Evolutionary conservation across 2,113 vertebrate genomes (phyloP).

Genomic region (Candoia aspera): DNA sequence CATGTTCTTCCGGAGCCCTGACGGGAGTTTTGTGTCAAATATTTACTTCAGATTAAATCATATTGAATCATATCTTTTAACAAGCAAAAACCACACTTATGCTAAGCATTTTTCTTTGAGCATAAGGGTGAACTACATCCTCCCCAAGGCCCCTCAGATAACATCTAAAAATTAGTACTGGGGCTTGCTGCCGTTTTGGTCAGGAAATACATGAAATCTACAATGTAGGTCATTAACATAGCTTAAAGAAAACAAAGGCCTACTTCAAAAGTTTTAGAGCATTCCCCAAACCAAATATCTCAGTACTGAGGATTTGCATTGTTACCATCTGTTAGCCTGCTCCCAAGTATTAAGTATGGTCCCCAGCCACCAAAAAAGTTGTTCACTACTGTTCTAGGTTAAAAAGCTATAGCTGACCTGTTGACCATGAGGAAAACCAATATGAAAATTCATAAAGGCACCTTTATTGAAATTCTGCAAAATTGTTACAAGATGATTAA

Average conservation of each 20-base stretch:
- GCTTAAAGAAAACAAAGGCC: not conserved
- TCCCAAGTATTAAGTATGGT: not conserved
- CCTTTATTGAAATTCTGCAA: not conserved
- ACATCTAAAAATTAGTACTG: not conserved
- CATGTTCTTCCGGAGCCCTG: not conserved
- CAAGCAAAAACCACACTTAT: not conserved
- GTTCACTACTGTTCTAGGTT: not conserved
- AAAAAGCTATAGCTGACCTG: not conserved
- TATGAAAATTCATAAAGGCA: not conserved
- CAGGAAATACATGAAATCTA: not conserved
- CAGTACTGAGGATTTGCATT: not conserved
- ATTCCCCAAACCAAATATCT: not conserved
- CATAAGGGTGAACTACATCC: too few relatives aligned
- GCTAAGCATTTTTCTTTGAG: not conserved
- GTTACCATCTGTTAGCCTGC: not conserved
- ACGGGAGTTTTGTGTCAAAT: not conserved
- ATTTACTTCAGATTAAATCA: not conserved
- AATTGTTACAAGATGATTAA: not conserved
- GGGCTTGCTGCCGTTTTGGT: not conserved
- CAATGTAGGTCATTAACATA: not conserved
- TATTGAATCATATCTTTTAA: constrained; percentile 1
- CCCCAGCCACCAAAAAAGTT: not conserved
- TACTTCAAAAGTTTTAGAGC: not conserved
- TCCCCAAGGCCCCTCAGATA: not conserved
- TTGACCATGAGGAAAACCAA: not conserved